phyloP scores from a whole-genome alignment of 1,140 invertebrate genomes.

The Oedothorax gibbosus region DNA sequence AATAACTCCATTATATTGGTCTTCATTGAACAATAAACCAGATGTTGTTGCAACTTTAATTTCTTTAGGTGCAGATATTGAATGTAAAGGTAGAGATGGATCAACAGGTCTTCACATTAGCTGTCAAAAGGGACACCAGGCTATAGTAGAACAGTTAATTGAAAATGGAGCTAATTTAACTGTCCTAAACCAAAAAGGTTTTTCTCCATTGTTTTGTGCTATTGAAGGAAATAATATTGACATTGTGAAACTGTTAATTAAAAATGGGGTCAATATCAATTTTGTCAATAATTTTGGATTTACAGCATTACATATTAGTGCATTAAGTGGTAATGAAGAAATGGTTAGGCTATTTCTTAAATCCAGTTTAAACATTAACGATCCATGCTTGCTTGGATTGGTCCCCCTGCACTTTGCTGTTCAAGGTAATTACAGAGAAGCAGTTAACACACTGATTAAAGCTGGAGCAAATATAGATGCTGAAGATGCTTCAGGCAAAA shows the following conservation, averaged over 20 bases:
- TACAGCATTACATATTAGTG: not conserved
- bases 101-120: too few relatives aligned
- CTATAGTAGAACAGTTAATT: too few relatives aligned
- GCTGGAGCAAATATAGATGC: too few relatives aligned
- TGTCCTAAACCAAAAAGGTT: too few relatives aligned
- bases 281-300: not conserved
- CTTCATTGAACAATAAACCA: not conserved
- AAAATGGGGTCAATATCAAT: not conserved
- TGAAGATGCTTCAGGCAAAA: too few relatives aligned
- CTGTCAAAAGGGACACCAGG: too few relatives aligned
- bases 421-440: too few relatives aligned
- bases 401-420: too few relatives aligned
- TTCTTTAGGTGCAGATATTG: not conserved
- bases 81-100: not conserved
- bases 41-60: slow-evolving; percentile 1
- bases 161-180: too few relatives aligned
- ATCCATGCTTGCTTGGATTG: too few relatives aligned
- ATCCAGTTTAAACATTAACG: not conserved
- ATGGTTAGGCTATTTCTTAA: not conserved
- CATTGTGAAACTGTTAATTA: not conserved
- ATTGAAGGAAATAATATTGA: not conserved
- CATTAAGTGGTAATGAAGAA: not conserved
- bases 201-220: too few relatives aligned
- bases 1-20: slow-evolving; percentile 10
- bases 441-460: too few relatives aligned